Conservation (phyloP, 2,888 invertebrate genomes). For the Metacarcinus magister region DNA sequence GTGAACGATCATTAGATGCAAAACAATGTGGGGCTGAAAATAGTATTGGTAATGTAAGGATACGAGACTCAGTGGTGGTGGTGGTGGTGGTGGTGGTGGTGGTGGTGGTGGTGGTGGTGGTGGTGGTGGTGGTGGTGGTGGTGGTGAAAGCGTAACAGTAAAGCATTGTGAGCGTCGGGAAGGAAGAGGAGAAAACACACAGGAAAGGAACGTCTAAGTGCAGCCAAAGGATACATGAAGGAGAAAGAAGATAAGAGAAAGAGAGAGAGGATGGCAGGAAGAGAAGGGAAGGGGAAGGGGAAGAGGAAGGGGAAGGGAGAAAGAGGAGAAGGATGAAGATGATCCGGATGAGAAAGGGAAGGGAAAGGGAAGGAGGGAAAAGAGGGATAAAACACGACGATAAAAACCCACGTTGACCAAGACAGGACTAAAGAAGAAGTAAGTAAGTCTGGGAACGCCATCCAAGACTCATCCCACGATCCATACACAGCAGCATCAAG, state of each 20-base stretch:
- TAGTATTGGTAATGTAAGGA: neutral
- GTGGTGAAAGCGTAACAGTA: neutral
- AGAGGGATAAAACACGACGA: no score
- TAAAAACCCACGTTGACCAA: no score
- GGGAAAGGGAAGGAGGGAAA: no score
- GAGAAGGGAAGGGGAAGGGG: no score
- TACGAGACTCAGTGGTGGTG: neutral
- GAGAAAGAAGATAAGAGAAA: neutral
- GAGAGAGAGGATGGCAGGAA: neutral
- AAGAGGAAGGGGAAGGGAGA: no score
- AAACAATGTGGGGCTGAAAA: neutral
- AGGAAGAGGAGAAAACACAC: neutral
- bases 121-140: neutral
- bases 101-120: constrained; percentile 22
- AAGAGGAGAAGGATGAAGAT: no score
- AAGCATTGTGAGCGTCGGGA: neutral
- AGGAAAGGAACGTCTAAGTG: neutral
- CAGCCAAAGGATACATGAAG: neutral
- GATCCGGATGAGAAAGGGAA: no score
- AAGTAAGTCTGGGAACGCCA: no score
- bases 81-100: constrained; percentile 37
- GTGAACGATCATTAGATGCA: no score
- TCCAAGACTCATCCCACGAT: neutral
- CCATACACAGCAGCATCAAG: neutral
- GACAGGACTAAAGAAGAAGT: no score